A percentile compares a stretch with the other conserved stretches of the same genome.
These are phyloP conservation scores for Lymantria monacha DNA, from an alignment of 2,888 invertebrate species.

Conservation along the genomic window DNA sequence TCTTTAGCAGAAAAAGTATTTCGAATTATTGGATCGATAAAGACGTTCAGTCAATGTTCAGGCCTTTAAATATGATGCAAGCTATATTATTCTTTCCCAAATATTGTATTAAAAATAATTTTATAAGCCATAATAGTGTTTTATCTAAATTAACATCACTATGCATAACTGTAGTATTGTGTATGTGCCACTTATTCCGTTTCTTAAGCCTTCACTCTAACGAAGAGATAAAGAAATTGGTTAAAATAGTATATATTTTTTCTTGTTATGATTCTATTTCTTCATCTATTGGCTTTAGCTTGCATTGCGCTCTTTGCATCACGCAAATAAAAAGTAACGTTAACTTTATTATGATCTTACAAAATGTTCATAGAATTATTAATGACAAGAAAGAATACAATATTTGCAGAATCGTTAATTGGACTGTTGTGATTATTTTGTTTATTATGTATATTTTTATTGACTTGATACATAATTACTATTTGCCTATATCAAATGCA, in stretches of 20 bases:
- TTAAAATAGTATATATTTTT: not conserved
- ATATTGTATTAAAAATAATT: constrained; percentile 10
- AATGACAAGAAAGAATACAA: too few species aligned
- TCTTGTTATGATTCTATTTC: not conserved
- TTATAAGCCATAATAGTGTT: constrained; percentile 1
- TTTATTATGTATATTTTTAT: not conserved
- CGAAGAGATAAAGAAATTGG: not conserved
- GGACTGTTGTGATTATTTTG: not conserved
- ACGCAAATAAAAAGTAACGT: constrained; percentile 1
- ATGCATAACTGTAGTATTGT: not conserved
- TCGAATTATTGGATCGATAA: not conserved
- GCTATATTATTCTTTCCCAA: constrained; percentile 7
- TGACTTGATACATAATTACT: not conserved
- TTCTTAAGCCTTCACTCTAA: not conserved
- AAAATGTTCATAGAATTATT: constrained; percentile 6
- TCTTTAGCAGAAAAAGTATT: not conserved
- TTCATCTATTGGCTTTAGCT: not conserved
- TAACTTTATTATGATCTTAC: constrained; percentile 8
- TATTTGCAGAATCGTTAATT: not conserved
- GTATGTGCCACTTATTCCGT: not conserved
- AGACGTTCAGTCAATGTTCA: constrained; percentile 9
- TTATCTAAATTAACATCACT: constrained; percentile 4
- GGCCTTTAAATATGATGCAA: constrained; percentile 14
- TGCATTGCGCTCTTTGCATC: constrained; percentile 2
- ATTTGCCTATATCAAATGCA: not conserved